Percentiles rank a stretch among this genome's conserved stretches.
These are phyloP conservation scores for Corythaeola cristata DNA, from an alignment of 2,113 vertebrate genomes.

Conservation along the genomic window DNA sequence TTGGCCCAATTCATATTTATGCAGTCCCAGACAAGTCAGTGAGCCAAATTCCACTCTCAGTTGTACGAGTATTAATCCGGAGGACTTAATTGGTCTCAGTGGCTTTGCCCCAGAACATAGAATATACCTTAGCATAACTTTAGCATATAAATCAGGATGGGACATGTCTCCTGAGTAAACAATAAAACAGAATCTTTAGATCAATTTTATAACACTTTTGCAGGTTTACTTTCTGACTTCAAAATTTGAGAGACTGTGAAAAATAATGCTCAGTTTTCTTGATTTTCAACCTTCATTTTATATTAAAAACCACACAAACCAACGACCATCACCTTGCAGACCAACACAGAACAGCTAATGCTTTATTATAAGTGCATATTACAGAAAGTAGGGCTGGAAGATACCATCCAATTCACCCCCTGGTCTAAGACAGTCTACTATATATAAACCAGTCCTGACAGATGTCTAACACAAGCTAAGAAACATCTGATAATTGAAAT, in stretches of 20 bases:
- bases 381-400: background rate
- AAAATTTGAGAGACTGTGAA: background rate
- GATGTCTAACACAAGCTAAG: background rate
- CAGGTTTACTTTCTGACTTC: background rate
- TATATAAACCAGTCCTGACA: background rate
- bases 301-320: background rate
- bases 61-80: background rate
- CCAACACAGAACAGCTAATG: background rate
- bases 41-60: background rate
- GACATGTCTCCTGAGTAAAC: background rate
- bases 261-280: background rate
- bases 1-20: accelerated
- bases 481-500: background rate
- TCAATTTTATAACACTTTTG: background rate
- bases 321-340: background rate
- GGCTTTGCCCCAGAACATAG: background rate
- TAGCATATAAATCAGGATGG: background rate
- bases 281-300: background rate
- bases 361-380: background rate
- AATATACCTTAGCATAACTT: background rate
- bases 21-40: background rate
- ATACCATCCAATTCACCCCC: background rate
- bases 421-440: background rate
- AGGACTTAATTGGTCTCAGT: background rate
- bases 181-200: background rate